Conservation (phyloP, 2,797 vertebrate species). For the Sebastes trivittatus region DNA sequence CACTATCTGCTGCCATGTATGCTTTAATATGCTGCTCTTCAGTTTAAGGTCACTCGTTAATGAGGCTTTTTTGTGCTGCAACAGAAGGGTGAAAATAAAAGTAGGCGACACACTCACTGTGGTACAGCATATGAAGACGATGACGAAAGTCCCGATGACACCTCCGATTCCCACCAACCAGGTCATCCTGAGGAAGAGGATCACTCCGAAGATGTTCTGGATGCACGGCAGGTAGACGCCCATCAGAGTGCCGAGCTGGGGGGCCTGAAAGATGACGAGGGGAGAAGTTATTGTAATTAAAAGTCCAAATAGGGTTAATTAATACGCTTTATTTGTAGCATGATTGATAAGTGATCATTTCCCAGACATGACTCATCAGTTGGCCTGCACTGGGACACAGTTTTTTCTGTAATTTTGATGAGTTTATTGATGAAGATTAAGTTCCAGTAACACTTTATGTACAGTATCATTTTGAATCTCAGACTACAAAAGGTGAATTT, state of each 20-base stretch:
- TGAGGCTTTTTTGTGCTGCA: background rate
- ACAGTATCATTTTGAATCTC: background rate
- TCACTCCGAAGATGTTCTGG: constrained; percentile 99
- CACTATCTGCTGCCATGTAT: background rate
- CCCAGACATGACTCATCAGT: background rate
- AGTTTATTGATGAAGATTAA: background rate
- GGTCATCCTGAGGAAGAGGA: constrained; percentile 97
- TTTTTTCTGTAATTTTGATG: background rate
- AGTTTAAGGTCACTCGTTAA: constrained; percentile 4
- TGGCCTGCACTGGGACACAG: background rate
- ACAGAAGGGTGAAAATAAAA: background rate
- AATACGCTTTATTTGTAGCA: background rate
- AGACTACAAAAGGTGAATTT: background rate
- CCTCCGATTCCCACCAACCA: constrained; percentile 97
- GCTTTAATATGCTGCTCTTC: background rate
- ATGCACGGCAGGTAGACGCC: constrained; percentile 97
- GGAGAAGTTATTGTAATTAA: background rate
- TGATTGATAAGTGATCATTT: background rate
- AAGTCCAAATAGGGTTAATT: background rate
- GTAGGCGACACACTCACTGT: constrained; percentile 85
- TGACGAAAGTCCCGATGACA: constrained; percentile 94
- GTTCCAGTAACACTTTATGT: background rate
- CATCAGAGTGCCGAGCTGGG: constrained; percentile 96
- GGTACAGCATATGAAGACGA: constrained; percentile 96
- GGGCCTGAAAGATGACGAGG: constrained; percentile 52